These are phyloP conservation scores for Euproctis similis DNA, from an alignment of 2,888 invertebrate species.

Conservation along the genomic window DNA sequence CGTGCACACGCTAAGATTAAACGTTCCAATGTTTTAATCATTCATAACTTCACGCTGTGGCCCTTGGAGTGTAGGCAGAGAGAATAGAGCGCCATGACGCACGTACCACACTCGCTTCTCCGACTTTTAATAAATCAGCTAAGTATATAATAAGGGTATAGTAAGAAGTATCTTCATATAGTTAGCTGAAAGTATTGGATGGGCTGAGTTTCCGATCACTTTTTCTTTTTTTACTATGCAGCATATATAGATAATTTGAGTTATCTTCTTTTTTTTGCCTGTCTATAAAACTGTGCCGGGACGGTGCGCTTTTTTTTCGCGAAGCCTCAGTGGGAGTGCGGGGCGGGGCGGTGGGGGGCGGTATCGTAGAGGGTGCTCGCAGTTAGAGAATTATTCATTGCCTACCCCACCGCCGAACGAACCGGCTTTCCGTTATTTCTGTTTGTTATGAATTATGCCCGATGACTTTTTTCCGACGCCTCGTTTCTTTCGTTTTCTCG, in stretches of 20 bases:
- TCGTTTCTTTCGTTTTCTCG: constrained; percentile 66
- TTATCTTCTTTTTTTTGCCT: constrained; percentile 70
- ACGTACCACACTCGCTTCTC: no score
- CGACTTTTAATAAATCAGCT: no score
- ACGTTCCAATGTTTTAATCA: no score
- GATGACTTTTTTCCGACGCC: constrained; percentile 69
- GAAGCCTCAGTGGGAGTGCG: constrained; percentile 44
- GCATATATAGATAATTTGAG: constrained; percentile 73
- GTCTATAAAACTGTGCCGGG: constrained; percentile 69
- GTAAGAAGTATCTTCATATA: constrained; percentile 46
- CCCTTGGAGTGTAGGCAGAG: no score
- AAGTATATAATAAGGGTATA: no score
- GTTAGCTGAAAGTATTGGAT: constrained; percentile 71
- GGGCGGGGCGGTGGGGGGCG: no score
- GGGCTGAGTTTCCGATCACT: constrained; percentile 69
- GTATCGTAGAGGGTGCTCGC: constrained; percentile 66
- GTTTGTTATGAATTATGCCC: constrained; percentile 75
- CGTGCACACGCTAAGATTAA: no score
- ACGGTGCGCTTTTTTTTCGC: constrained; percentile 71
- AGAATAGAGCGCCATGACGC: no score
- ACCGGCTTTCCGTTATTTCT: constrained; percentile 73
- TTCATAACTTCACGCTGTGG: no score
- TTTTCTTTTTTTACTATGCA: constrained; percentile 59
- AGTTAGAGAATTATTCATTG: constrained; percentile 76
- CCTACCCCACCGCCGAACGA: constrained; percentile 73